Evolutionary conservation across 2,797 vertebrate genomes (phyloP), one percentile per base, ranked within the genome.

Genomic region (Notoglanidium macrostoma): DNA sequence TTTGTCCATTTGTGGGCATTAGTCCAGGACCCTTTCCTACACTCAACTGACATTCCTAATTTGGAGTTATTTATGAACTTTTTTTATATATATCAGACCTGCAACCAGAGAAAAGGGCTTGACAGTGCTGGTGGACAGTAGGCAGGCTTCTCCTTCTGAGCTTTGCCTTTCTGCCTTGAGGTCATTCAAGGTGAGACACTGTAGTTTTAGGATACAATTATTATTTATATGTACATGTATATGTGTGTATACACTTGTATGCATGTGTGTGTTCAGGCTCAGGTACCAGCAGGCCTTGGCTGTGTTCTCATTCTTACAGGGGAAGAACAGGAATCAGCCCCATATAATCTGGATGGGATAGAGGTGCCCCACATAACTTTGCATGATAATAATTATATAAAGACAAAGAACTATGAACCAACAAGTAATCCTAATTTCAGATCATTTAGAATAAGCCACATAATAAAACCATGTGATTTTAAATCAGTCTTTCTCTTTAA

Each of bases 101-200:
- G 90, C 92, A 81, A 94, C 94, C 89, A 95, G 92, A 92, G 94
- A 95, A 83, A 96, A 95, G 84, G 96, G 96, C 85, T 90, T 96
- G 73, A 95, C 95, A 0, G 91, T 96, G 89, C 86, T 96, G 87
- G 90, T 95, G 76, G 96, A 96, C 95, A 93, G 94, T 93, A 94
- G 95, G 68, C 86, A 89, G 21, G 89, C 92, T 23, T 90, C 92
- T 11, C 93, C 93, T 59, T 94, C 94, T 26, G 9, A 92, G 19
- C 91, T 90, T 88, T 92, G 90, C 85, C 83, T 95, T 76, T 90
- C 94, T 35, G 93, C 95, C 2, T 92, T 96, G 87, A 95, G 92
- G 89, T 85, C 29, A 26, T 95, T 96, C 92, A 95, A 96, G 96
- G 96, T 96, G 90, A 94, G 93, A 79, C 5, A 14, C 29, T 63